phyloP scores from a whole-genome alignment of 2,888 invertebrate species.

The Ptychoptera contaminata region DNA sequence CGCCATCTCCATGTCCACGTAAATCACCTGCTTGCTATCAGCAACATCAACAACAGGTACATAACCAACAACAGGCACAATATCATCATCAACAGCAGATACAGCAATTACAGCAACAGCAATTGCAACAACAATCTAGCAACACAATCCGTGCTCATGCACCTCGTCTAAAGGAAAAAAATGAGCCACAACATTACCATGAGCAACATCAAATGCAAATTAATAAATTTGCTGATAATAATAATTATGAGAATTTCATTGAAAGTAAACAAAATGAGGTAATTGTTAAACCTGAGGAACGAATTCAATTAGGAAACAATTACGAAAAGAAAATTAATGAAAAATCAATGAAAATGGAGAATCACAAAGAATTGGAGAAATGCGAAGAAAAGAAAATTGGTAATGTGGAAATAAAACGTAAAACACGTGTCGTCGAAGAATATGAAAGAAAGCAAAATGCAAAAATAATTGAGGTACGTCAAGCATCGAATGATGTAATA shows the following conservation, averaged over 20 bases:
- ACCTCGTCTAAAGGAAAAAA: conserved; percentile 31
- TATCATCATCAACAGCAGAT: conserved; percentile 12
- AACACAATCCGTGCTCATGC: no score
- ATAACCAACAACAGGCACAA: conserved; percentile 13
- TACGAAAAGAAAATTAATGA: neutral
- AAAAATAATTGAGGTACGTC: conserved; percentile 45
- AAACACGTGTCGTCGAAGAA: conserved; percentile 48
- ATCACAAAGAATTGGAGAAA: conserved; percentile 23
- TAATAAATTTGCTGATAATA: conserved; percentile 8
- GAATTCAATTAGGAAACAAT: conserved; percentile 10
- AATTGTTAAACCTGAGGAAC: conserved; percentile 18
- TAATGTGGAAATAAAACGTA: conserved; percentile 44
- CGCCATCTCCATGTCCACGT: conserved; percentile 47
- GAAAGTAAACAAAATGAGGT: no score
- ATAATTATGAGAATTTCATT: no score
- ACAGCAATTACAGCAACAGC: conserved; percentile 20
- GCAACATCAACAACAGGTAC: neutral
- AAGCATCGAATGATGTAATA: conserved; percentile 22
- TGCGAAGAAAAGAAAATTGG: conserved; percentile 35
- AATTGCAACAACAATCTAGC: no score
- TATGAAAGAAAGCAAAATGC: conserved; percentile 48
- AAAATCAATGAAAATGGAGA: neutral
- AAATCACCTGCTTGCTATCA: conserved; percentile 43
- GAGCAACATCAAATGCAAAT: conserved; percentile 13
- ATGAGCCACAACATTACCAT: no score